Evolutionary conservation across 2,888 invertebrate species (phyloP), one percentile per base, ranked within the genome.

Genomic region (Auanema freiburgensis): DNA sequence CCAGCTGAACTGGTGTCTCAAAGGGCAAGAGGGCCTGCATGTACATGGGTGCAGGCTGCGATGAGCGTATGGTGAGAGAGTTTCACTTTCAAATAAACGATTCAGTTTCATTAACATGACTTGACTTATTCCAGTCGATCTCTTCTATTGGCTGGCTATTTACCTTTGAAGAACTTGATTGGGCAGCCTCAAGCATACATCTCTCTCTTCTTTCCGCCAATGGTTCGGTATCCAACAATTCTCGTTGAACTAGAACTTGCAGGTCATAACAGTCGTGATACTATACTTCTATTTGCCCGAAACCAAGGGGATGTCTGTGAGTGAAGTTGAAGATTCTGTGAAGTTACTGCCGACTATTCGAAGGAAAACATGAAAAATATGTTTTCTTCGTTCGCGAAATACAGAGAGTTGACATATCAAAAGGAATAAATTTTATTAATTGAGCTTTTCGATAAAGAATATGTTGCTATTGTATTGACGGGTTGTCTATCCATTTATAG

Each of bases 1-100:
- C 14, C 33, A 62, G 64, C 54, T 25, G 67, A 67, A 42, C 58
- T 67, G 12, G 64, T 67, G 16, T 41, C 46, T 40, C 64, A 67
- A 16, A 44, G 56, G 14, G 60, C 63, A 11, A 51, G 67, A 33
- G 60, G 56, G 14, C 61, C 67, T 16, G 67, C 63, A 40, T 64
- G 58, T 24, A 61, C 61, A 14, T 67, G 61, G 58, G 64, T 56
- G 21, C 57, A 52, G 41, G 49, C 64, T 21, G 57, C 55, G 25
- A 50, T 63, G 55, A 54, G 56, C 23, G n/a, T 53, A 10, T 21
- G 21, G 66, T 66, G 12, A 58, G 59, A 58, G 2, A 6, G 23
- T 23, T 11, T 33, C 4, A 24, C 10, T 25, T 52, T 57, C 21
- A 6, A 24, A 50, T 40, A 23, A 16, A 6, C 24, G 33, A n/a